Conservation (phyloP, 2,113 vertebrate species). For the Psittacara wagleri region DNA sequence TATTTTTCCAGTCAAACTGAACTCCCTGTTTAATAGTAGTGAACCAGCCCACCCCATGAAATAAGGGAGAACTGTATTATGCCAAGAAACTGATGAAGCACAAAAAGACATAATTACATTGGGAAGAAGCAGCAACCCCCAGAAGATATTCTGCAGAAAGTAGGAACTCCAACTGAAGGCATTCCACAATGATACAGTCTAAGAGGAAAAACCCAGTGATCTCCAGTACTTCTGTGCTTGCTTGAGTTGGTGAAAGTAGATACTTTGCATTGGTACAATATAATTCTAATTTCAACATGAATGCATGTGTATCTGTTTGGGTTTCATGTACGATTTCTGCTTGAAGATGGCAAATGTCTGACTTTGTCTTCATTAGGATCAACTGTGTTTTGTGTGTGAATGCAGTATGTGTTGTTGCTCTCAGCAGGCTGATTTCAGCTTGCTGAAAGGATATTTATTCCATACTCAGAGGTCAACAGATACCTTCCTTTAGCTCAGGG, state of each 20-base stretch:
- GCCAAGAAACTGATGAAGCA: neutral
- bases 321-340: neutral
- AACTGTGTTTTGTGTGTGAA: neutral
- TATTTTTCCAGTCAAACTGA: neutral
- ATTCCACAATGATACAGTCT: neutral
- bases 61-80: neutral
- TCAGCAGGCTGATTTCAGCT: conserved; percentile 21
- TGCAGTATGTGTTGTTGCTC: neutral
- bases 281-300: neutral
- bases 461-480: conserved; percentile 7
- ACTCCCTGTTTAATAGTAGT: neutral
- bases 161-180: neutral
- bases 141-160: neutral
- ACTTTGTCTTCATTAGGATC: neutral
- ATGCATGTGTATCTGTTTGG: rapidly evolving
- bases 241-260: neutral
- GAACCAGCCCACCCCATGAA: neutral
- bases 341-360: neutral
- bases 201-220: neutral
- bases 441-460: conserved; percentile 35
- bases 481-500: conserved; percentile 22
- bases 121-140: neutral
- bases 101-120: neutral
- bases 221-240: neutral
- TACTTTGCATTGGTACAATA: neutral